Evolutionary conservation across 2,113 vertebrate genomes (phyloP), one percentile per base, ranked within the genome.

Genomic region (Scartelaos histophorus): DNA sequence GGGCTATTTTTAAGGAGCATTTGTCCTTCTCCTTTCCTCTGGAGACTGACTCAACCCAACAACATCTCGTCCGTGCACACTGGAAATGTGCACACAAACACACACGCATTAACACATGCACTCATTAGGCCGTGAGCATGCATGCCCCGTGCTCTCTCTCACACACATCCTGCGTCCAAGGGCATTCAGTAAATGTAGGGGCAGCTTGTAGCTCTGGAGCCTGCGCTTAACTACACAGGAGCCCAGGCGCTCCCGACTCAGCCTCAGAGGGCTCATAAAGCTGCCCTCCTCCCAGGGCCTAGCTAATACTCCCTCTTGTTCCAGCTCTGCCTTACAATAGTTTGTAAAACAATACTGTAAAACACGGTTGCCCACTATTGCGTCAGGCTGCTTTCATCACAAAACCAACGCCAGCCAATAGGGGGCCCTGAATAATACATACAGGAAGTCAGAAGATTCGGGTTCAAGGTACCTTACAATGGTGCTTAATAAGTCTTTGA

Each of bases 1-100:
- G 90, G 90, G 90, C 87, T 89, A 90, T 93, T 92, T 92, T 94
- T 92, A 93, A 93, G 92, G 91, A 93, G 92, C 91, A 94, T 93
- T 91, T 93, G 93, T 92, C 92, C 92, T 92, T 91, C 90, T 88
- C 85, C 71, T 86, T 90, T 70, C 84, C 92, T 91, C 90, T 87
- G 90, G 90, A 90, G 91, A 91, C 91, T 92, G 90, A 92, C 90
- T 92, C 92, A 90, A 92, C 89, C 91, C 89, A 91, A 91, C 90
- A 92, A 85, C 91, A 89, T 91, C 91, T 90, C 87, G 61, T 74
- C 75, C 71, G 65, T 58, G 81, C 79, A 85, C 87, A 84, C 85
- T 78, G 82, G 34, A 69, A 69, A 80, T 76, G 80, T 79, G 72
- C 77, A 11, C 84, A 84, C 82, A 86, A 68, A 87, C 86, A 90